Conservation (phyloP, 2,113 vertebrate species). For the Caracal caracal region DNA sequence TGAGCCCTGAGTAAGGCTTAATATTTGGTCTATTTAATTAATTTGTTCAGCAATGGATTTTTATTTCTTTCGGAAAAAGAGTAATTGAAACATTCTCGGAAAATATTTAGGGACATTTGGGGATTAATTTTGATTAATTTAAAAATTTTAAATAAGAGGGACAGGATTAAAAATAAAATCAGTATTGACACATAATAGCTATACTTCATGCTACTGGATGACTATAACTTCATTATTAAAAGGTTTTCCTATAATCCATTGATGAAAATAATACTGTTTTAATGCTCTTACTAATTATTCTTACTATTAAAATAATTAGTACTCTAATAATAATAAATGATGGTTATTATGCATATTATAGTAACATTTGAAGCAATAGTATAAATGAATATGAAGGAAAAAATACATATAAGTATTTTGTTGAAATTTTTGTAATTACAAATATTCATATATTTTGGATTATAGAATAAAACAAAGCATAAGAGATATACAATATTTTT, state of each 20-base stretch:
- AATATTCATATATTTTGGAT: slow-evolving; percentile 6
- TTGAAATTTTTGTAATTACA: slow-evolving; percentile 35
- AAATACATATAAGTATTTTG: neutral
- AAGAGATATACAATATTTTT: slow-evolving; percentile 1
- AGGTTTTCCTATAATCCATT: neutral
- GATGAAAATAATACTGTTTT: neutral
- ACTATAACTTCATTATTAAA: neutral
- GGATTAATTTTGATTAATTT: slow-evolving; percentile 16
- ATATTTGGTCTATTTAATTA: slow-evolving; percentile 55
- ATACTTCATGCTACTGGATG: neutral
- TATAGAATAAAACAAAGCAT: neutral
- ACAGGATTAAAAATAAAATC: neutral
- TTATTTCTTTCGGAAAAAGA: slow-evolving; percentile 39
- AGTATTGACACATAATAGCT: neutral
- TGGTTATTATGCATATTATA: neutral
- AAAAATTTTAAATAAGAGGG: neutral
- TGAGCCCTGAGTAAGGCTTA: slow-evolving; percentile 37
- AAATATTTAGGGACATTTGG: neutral
- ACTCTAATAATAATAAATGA: slow-evolving; percentile 1
- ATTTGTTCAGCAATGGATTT: slow-evolving; percentile 57
- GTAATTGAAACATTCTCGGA: slow-evolving; percentile 20
- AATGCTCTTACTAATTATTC: slow-evolving; percentile 21
- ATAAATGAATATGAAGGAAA: neutral
- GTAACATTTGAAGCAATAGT: neutral
- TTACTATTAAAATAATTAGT: slow-evolving; percentile 36